phyloP scores from a whole-genome alignment of 2,888 invertebrate species.

The Plusia festucae region DNA sequence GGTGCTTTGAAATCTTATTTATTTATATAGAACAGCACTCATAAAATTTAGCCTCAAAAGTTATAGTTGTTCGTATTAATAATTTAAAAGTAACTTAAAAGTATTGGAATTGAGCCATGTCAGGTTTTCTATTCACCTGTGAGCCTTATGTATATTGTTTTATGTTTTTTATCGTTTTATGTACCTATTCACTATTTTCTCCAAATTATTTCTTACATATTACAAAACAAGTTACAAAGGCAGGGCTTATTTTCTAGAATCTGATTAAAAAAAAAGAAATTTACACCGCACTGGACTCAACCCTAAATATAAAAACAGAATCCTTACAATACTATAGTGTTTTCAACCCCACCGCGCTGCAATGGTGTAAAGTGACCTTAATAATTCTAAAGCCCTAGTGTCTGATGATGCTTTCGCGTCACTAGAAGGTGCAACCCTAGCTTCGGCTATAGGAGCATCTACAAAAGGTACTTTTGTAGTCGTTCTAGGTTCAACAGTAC shows the following conservation, averaged over 20 bases:
- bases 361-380: conserved; percentile 95
- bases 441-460: conserved; percentile 81
- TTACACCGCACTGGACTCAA: conserved; percentile 51
- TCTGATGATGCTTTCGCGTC: conserved; percentile 90
- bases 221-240: conserved; percentile 39
- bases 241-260: conserved; percentile 22
- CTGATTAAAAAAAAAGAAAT: conserved; percentile 31
- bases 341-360: conserved; percentile 94
- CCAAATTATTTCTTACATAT: no score
- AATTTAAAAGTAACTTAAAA: no score
- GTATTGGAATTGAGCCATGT: no score
- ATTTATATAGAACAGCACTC: no score
- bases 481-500: conserved; percentile 66
- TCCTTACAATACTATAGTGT: conserved; percentile 57
- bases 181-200: not conserved
- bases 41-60: no score
- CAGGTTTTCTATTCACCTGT: no score
- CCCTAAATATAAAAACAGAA: conserved; percentile 72
- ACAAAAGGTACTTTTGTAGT: conserved; percentile 66
- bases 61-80: no score
- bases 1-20: no score
- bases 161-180: no score
- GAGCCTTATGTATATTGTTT: no score
- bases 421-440: conserved; percentile 73
- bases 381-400: conserved; percentile 93